Base-by-base conservation (phyloP, 1,140 invertebrate genomes). In the Gryon sp. region DNA sequence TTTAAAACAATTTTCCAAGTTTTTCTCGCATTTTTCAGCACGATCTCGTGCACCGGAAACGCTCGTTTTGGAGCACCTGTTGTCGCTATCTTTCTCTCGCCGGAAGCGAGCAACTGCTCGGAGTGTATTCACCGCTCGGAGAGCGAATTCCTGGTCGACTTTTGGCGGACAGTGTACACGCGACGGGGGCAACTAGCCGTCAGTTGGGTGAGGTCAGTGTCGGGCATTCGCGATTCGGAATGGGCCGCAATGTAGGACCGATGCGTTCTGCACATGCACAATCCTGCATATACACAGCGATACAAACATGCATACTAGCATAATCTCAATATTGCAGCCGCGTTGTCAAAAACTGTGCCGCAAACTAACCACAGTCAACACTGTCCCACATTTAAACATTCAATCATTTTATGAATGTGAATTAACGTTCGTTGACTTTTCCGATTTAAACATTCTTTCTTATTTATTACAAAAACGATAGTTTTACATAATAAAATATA, bases 161-260 rank as follows among this genome's bases (percentile, higher is more conserved):
- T 88, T 87, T 88, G 83, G 79, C 80, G 57, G 81, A 43, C 83
- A 87, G 83, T 86, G 87, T 87, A 87, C 84, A 76, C 69, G 63
- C 69, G 70, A 36, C 66, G 76, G 36, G 50, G 55, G 65, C 43
- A 66, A 80, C 65, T 63, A 59, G 76, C 73, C 81, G 82, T 75
- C 81, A 83, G 86, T 88, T 87, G 86, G 84, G 85, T 87, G 86
- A 88, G 87, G 87, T 88, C 86, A 88, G 83, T 88, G 85, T 84
- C 83, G 86, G 82, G 81, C 81, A 80, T 83, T 86, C 79, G 82
- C 82, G 82, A 83, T 84, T 86, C 85, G 85, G 87, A 85, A 83
- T 84, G 84, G 84, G 85, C 84, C 84, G 80, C 59, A 74, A 80
- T 52, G 72, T 79, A 76, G 76, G 73, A 77, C 79, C 76, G 73